Conservation (phyloP, 2,113 vertebrate genomes). For the Chloroceryle aenea region DNA sequence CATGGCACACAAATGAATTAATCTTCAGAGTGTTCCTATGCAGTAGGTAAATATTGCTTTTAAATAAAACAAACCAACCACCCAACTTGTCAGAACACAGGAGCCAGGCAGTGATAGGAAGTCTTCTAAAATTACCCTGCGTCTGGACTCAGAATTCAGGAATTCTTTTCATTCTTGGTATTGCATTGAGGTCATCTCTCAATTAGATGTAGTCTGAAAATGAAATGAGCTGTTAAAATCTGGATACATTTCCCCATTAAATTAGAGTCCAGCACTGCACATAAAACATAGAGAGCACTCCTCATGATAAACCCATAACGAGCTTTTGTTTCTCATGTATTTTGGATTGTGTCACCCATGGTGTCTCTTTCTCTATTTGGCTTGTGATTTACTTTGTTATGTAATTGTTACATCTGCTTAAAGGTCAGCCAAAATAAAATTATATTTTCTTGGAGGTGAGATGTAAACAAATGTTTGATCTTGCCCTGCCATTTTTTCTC, state of each 20-base stretch:
- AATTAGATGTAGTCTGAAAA: conserved; percentile 36
- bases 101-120: neutral
- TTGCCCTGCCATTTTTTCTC: conserved; percentile 64
- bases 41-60: neutral
- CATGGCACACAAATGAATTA: neutral
- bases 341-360: conserved; percentile 37
- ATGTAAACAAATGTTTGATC: conserved; percentile 72
- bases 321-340: conserved; percentile 55
- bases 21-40: neutral
- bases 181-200: neutral
- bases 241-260: conserved; percentile 13
- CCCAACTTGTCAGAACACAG: neutral
- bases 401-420: conserved; percentile 58
- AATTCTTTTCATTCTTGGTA: neutral
- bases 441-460: conserved; percentile 63
- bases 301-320: conserved; percentile 57
- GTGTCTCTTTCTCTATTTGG: conserved; percentile 55
- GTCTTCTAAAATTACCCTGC: neutral
- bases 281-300: conserved; percentile 14
- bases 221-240: conserved; percentile 40
- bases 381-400: conserved; percentile 69
- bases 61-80: neutral
- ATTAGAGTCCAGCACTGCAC: neutral
- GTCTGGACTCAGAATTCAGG: neutral
- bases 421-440: conserved; percentile 75